phyloP scores from a whole-genome alignment of 2,888 invertebrate genomes.

The Cheilosia vernalis region DNA sequence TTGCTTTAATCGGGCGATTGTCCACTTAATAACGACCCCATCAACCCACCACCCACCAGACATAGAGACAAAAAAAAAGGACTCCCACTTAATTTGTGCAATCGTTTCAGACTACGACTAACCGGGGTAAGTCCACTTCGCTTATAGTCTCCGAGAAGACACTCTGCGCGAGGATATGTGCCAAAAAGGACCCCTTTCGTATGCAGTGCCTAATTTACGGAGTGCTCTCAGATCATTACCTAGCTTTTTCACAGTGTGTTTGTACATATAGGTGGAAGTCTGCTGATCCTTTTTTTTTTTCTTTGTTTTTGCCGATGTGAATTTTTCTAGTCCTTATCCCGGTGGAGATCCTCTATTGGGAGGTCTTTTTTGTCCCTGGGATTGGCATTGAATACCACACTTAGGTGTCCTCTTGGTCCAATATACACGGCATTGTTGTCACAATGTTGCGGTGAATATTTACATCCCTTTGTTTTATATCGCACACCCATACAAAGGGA shows the following conservation, averaged over 20 bases:
- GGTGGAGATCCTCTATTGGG: conserved; percentile 15
- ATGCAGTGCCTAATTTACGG: conserved; percentile 59
- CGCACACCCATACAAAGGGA: background rate
- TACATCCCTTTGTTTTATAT: conserved; percentile 58
- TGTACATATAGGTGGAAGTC: background rate
- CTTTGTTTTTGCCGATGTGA: background rate
- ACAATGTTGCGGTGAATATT: conserved; percentile 73
- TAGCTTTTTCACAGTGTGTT: conserved; percentile 38
- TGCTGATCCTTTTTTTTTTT: conserved; percentile 2
- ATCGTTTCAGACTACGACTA: conserved; percentile 44
- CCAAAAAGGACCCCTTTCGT: conserved; percentile 38
- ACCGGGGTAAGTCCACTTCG: conserved; percentile 29
- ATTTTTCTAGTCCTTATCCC: conserved; percentile 25
- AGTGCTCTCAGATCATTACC: conserved; percentile 66
- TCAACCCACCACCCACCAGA: conserved; percentile 12
- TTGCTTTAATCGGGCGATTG: conserved; percentile 67
- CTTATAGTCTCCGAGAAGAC: conserved; percentile 5
- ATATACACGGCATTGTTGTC: conserved; percentile 61
- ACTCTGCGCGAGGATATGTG: conserved; percentile 5
- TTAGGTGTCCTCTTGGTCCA: conserved; percentile 57
- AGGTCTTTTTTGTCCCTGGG: conserved; percentile 13
- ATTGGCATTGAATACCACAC: conserved; percentile 56
- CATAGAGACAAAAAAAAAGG: conserved; percentile 24
- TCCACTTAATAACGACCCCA: conserved; percentile 61
- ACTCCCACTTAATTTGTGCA: conserved; percentile 66